Evolutionary conservation across 2,797 vertebrate species (phyloP).

Genomic region (Apogon hyalosoma): DNA sequence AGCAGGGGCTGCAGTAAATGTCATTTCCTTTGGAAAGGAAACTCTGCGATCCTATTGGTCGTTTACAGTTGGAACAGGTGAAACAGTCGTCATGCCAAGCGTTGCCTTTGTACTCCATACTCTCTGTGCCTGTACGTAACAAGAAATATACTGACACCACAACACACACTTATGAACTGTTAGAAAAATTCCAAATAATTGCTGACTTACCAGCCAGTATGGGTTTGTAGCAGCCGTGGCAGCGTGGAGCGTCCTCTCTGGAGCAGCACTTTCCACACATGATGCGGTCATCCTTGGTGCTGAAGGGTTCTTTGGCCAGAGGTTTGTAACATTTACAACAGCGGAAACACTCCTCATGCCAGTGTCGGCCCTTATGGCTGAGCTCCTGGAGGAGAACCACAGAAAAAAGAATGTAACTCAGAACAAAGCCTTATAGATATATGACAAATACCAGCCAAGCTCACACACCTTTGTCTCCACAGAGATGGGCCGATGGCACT

Average conservation of each 20-base stretch:
- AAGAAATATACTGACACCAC: not conserved
- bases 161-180: not conserved
- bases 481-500: conserved; percentile 92
- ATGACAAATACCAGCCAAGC: too few relatives aligned
- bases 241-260: conserved; percentile 88
- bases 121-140: conserved; percentile 87
- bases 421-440: not conserved
- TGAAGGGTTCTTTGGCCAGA: conserved; percentile 94
- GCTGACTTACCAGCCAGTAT: conserved; percentile 87
- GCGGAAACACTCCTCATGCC: conserved; percentile 95
- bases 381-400: conserved; percentile 86
- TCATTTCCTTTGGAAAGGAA: conserved; percentile 94
- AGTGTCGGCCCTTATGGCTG: conserved; percentile 93
- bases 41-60: conserved; percentile 92
- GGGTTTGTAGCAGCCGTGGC: conserved; percentile 93
- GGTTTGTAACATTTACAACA: conserved; percentile 93
- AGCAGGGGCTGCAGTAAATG: conserved; percentile 92
- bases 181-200: too few relatives aligned
- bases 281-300: conserved; percentile 92
- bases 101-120: conserved; percentile 95
- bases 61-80: conserved; percentile 92
- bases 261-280: conserved; percentile 93
- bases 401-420: not conserved
- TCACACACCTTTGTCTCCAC: conserved; percentile 89
- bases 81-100: conserved; percentile 97